Percentiles rank a stretch among this genome's conserved stretches.
Evolutionary conservation across 1,140 invertebrate species (phyloP).

Genomic region (Bombus picipes): DNA sequence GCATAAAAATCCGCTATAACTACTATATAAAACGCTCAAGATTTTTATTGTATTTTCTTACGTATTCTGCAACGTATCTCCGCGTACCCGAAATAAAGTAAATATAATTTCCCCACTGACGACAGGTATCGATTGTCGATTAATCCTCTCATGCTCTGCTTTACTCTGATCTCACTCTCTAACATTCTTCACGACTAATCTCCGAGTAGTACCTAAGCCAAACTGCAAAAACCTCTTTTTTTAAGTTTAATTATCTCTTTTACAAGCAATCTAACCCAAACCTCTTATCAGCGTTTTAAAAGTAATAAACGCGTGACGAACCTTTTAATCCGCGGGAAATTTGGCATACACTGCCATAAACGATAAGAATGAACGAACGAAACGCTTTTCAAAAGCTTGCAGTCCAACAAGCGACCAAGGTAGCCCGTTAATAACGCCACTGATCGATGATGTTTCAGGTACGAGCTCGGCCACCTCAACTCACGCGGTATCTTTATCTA

Average conservation of each 20-base stretch:
- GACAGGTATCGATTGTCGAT: not conserved
- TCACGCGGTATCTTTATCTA: constrained; percentile 78
- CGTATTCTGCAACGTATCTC: not conserved
- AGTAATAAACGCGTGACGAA: not conserved
- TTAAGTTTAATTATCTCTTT: not conserved
- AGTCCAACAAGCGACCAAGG: not conserved
- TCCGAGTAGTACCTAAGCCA: not conserved
- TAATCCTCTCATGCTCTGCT: not conserved
- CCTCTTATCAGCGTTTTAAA: not conserved
- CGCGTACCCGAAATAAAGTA: constrained; percentile 25
- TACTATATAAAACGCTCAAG: not conserved
- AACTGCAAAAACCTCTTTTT: not conserved
- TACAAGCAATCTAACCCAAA: not conserved
- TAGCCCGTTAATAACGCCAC: constrained; percentile 34
- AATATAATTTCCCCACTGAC: constrained; percentile 1
- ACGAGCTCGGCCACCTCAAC: constrained; percentile 60
- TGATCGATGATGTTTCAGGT: constrained; percentile 76
- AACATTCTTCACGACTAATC: constrained; percentile 19
- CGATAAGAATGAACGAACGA: not conserved
- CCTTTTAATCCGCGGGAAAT: not conserved
- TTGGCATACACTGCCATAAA: not conserved
- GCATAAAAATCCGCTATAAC: not conserved
- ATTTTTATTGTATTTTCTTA: not conserved
- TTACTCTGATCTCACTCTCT: not conserved
- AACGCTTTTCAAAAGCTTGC: not conserved